Evolutionary conservation across 1,140 invertebrate species (phyloP), one percentile per base, ranked within the genome.

Genomic region (Papilio helenus): DNA sequence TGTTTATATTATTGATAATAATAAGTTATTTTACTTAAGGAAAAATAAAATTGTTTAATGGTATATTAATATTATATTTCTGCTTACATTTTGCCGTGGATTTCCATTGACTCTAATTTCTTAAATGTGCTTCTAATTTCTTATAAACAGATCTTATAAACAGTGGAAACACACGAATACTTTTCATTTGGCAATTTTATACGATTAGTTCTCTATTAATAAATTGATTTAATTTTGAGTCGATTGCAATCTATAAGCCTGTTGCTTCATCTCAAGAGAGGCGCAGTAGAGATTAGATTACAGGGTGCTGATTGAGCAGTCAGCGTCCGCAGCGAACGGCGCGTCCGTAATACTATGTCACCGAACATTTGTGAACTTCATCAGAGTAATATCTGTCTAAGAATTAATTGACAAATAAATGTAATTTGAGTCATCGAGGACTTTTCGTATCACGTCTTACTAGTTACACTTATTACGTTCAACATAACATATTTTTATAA

Each of bases 191-290:
- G 29, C 0, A 34, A 12, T 68, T 12, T 29, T 68, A 2, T 26
- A 68, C 3, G 26, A 68, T 34, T 34, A 29, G 26, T 68, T 68
- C 61, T 61, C 51, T 29, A 74, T 2, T 51, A 68, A 8, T 68
- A 29, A 68, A 68, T 34, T 29, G 61, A 68, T 68, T 29, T 42
- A 44, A 72, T 72, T 72, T 18, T 72, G 46, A 74, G 42, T 29
- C 23, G 42, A 74, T 74, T 74, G 72, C 72, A 74, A 26, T 74
- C 44, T 44, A 74, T 74, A 49, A 74, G 39, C 42, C 42, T 74
- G 72, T 74, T 74, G 44, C 72, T 74, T 74, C 71, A 44, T 72
- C 39, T 72, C 72, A 23, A 49, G 72, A 26, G 42, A 49, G 42
- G 20, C 42, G 72, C 20, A 16, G 72, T 23, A 20, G 44, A 74